Base-by-base conservation (phyloP, 2,888 invertebrate genomes). In the Cheiracanthium punctorium region DNA sequence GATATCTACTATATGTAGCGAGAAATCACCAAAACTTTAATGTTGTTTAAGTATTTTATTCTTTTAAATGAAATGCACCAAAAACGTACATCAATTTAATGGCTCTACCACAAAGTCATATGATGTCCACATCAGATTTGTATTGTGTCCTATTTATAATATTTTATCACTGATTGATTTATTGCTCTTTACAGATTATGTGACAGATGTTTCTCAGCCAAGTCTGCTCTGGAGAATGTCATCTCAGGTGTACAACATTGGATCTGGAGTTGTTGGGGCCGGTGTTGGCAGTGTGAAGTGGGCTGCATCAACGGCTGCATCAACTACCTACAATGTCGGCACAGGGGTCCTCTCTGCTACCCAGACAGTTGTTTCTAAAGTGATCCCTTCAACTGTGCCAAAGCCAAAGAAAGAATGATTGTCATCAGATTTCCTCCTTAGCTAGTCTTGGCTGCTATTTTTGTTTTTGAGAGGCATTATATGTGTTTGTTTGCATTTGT, bases 251-350 rank as follows among this genome's bases (percentile, higher is more conserved):
- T 87, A 81, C 30, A 87, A 69, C 29, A 71, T 87, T 20, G 87
- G 87, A 4, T 52, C 87, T 7, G 87, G 87, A 28, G 87, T 76
- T 17, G 81, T 87, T 8, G 87, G 87, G 10, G 32, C 80, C n/a
- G 87, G 87, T 7, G 81, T 87, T 12, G 81, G 77, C n/a, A 73
- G 76, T 30, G 76, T 87, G 10, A 87, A 87, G 33, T 87, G 87
- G 87, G 87, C 87, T 52, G 87, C 87, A 1, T 77, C 80, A 1
- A 81, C 87, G 87, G 87, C 87, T 52, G 87, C 87, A 1, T 77
- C 80, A 1, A 81, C 87, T n/a, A 87, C 87, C 17, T 81, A 81
- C 17, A 52, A 58, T 24, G 87, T 87, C 10, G 87, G 87, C 4
- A 43, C 76, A 28, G 84, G 84, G 7, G 84, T 84, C 10, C 69